A percentile compares a stretch with the other conserved stretches of the same genome.
phyloP scores from a whole-genome alignment of 2,113 vertebrate species.

The Lepus americanus region DNA sequence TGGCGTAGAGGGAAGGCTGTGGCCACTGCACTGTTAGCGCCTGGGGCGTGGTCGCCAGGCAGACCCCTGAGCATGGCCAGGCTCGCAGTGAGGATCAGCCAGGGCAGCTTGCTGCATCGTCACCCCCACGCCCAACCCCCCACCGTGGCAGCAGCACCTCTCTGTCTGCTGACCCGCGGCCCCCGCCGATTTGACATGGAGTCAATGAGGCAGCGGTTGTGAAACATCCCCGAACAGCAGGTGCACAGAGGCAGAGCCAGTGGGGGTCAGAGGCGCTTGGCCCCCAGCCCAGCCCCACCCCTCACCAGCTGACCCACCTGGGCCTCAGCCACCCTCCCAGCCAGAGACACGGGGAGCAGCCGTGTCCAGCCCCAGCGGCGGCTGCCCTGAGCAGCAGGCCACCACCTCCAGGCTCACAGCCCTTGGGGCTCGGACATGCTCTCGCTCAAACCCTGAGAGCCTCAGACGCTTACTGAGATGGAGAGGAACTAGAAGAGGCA shows the following conservation, averaged over 20 bases:
- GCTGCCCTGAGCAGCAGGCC: rapidly evolving
- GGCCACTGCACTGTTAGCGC: rapidly evolving
- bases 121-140: too few species aligned
- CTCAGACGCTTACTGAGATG: not conserved
- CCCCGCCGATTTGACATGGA: not conserved
- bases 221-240: not conserved
- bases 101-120: too few species aligned
- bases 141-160: rapidly evolving
- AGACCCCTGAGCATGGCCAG: not conserved
- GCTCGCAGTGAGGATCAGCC: not conserved
- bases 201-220: not conserved
- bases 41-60: not conserved
- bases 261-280: not conserved
- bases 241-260: not conserved
- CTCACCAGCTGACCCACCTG: not conserved
- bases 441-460: not conserved
- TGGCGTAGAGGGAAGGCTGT: not conserved
- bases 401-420: not conserved
- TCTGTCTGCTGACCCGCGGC: not conserved
- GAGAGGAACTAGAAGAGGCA: not conserved
- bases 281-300: not conserved
- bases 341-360: not conserved
- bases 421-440: not conserved
- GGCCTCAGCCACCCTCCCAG: not conserved
- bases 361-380: rapidly evolving